phyloP scores from a whole-genome alignment of 2,113 vertebrate genomes.

The Mustelus asterias region DNA sequence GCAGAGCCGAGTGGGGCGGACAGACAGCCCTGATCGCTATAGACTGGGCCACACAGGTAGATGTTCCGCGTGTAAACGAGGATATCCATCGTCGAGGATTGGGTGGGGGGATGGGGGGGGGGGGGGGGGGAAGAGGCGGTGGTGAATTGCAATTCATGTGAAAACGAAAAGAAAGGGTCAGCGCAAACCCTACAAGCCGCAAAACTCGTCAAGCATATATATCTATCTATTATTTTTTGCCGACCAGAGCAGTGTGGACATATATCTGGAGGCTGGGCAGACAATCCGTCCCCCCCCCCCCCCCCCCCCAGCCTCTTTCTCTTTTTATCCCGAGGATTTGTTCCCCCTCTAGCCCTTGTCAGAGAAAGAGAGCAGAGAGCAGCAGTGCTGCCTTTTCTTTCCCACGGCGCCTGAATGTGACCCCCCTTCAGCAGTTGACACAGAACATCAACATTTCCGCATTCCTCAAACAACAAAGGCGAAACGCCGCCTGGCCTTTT shows the following conservation, averaged over 20 bases:
- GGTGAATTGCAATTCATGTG: slow-evolving; percentile 37
- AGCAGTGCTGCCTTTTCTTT: slow-evolving; percentile 62
- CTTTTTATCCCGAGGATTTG: not conserved
- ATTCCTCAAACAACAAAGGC: slow-evolving; percentile 98
- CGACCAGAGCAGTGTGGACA: slow-evolving; percentile 51
- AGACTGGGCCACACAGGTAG: slow-evolving; percentile 91
- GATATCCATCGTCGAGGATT: slow-evolving; percentile 62
- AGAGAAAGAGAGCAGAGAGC: slow-evolving; percentile 47
- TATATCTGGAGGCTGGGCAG: slow-evolving; percentile 37
- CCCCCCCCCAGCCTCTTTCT: slow-evolving; percentile 38
- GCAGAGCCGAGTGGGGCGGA: not conserved
- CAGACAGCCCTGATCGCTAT: slow-evolving; percentile 38
- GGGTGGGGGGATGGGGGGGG: no score
- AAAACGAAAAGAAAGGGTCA: slow-evolving; percentile 45
- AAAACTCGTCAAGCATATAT: not conserved
- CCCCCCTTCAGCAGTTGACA: slow-evolving; percentile 98
- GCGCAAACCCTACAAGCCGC: slow-evolving; percentile 41
- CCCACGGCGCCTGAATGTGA: slow-evolving; percentile 98
- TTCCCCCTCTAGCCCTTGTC: not conserved
- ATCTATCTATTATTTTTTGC: slow-evolving; percentile 22
- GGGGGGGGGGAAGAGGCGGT: no score
- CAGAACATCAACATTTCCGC: slow-evolving; percentile 96
- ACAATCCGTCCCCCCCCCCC: slow-evolving; percentile 40
- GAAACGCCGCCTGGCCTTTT: slow-evolving; percentile 77
- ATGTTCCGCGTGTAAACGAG: slow-evolving; percentile 50